Evolutionary conservation across 1,140 invertebrate species (phyloP), one percentile per base, ranked within the genome.

Genomic region (Scaptomyza montana): DNA sequence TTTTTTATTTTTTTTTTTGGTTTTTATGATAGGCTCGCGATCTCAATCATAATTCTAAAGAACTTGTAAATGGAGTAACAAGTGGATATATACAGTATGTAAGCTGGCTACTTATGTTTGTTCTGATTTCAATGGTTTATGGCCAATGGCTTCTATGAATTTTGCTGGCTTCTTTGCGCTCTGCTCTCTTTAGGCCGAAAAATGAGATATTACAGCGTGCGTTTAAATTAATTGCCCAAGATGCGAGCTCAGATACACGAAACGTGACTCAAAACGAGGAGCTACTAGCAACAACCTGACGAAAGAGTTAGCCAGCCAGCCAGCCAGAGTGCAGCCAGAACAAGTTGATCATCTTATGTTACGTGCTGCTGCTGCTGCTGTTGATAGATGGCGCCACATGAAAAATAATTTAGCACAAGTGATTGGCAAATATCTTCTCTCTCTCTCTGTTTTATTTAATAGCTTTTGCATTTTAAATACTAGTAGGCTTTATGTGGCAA

Each of bases 31-130:
- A 63, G 61, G 65, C 59, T 36, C 49, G 62, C 79, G 86, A 90
- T 90, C 80, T 90, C 89, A 90, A 90, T 90, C 89, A 75, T 80
- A 74, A 72, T 90, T 90, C 89, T 72, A 21, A 55, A 57, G 80
- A 90, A 90, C 80, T 90, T 90, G 89, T 90, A 90, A 90, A 74
- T 90, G 80, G 82, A 90, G 89, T 90, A 90, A 90, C 89, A 90
- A 90, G 89, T 90, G 89, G 79, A 90, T 70, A 76, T 76, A 54
- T 56, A 36, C 33, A 36, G 70, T 63, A 61, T 73, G 49, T 74
- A 59, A 53, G 28, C 50, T 33, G 28, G 61, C 62, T 64, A 64
- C 53, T 57, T 46, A 9, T 19, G 39, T 59, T 53, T 65, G 63
- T 75, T 79, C 62, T 28, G 62, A 71, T 78, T 85, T 77, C 62